phyloP scores from a whole-genome alignment of 2,888 invertebrate species.

The Trimorus sp. region DNA sequence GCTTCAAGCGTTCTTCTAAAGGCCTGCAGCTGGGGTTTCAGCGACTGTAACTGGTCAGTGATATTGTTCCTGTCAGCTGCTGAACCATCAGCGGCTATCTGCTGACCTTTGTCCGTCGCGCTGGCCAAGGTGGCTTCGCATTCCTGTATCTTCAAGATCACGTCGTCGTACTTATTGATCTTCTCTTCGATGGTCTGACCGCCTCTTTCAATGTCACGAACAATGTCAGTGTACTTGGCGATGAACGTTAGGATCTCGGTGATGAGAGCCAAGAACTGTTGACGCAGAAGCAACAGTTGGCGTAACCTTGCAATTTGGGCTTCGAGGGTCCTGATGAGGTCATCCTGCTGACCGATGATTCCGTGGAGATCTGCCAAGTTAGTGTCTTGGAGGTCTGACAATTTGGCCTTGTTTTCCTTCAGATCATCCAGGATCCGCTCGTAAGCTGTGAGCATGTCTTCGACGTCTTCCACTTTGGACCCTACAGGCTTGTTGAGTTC shows the following conservation, averaged over 20 bases:
- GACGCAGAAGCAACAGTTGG: constrained; percentile 90
- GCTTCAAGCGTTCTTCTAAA: constrained; percentile 92
- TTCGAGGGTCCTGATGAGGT: constrained; percentile 92
- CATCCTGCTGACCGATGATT: constrained; percentile 91
- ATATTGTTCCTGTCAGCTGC: constrained; percentile 93
- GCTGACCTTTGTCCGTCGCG: constrained; percentile 95
- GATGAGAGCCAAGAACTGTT: constrained; percentile 93
- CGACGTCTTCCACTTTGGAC: constrained; percentile 93
- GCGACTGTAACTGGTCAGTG: constrained; percentile 92
- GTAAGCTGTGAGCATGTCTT: constrained; percentile 89
- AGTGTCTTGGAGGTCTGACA: constrained; percentile 89
- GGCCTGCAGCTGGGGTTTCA: constrained; percentile 92
- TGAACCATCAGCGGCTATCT: constrained; percentile 95
- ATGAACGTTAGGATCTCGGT: constrained; percentile 95
- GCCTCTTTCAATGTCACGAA: constrained; percentile 92
- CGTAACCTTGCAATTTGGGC: constrained; percentile 92
- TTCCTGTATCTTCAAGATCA: constrained; percentile 93
- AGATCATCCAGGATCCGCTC: constrained; percentile 90
- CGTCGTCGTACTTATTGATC: constrained; percentile 92
- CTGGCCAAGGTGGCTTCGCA: constrained; percentile 93
- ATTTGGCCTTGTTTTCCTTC: constrained; percentile 89
- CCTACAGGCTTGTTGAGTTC: constrained; percentile 93
- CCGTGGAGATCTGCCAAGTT: constrained; percentile 91
- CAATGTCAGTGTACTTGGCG: constrained; percentile 92
- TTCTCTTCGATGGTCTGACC: constrained; percentile 92